These are phyloP conservation scores for Dinomys branickii DNA, from an alignment of 2,113 vertebrate species.

Conservation along the genomic window DNA sequence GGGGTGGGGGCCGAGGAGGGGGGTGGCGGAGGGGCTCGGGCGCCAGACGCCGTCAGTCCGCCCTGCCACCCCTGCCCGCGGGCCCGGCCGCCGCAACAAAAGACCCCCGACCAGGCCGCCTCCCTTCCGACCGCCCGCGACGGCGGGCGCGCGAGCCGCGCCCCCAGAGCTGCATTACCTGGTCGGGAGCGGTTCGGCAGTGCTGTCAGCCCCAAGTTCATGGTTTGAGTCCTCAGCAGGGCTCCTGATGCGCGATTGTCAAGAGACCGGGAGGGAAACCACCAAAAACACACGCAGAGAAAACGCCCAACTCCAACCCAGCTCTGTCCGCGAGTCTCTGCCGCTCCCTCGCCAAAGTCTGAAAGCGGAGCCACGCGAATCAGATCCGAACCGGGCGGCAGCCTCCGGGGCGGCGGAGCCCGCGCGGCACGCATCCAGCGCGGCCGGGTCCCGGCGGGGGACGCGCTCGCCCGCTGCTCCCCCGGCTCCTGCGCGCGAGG, in stretches of 20 bases:
- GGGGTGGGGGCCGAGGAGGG: not conserved
- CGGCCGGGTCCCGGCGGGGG: conserved; percentile 56
- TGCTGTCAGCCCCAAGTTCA: conserved; percentile 79
- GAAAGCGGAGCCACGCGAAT: not conserved
- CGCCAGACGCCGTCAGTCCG: conserved; percentile 34
- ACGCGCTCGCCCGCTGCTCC: conserved; percentile 48
- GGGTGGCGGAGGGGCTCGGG: not conserved
- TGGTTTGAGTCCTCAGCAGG: conserved; percentile 56
- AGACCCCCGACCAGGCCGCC: conserved; percentile 58
- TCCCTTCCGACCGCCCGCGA: not conserved
- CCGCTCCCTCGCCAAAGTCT: conserved; percentile 42
- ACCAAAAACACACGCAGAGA: conserved; percentile 47
- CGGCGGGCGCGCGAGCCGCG: not conserved
- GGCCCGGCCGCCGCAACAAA: conserved; percentile 69
- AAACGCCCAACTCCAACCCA: conserved; percentile 65
- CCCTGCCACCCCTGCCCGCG: conserved; percentile 41
- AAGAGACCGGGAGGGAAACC: not conserved
- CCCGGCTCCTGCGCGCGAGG: conserved; percentile 42
- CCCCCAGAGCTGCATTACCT: conserved; percentile 73
- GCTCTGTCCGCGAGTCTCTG: not conserved
- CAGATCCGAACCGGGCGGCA: conserved; percentile 40
- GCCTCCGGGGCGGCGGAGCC: not conserved
- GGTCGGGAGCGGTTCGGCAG: conserved; percentile 53
- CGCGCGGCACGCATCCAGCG: conserved; percentile 58
- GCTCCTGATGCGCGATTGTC: conserved; percentile 5